A percentile compares a stretch with the other conserved stretches of the same genome.
These are phyloP conservation scores for Cataglyphis albicans DNA, from an alignment of 2,888 invertebrate genomes.

Conservation along the genomic window DNA sequence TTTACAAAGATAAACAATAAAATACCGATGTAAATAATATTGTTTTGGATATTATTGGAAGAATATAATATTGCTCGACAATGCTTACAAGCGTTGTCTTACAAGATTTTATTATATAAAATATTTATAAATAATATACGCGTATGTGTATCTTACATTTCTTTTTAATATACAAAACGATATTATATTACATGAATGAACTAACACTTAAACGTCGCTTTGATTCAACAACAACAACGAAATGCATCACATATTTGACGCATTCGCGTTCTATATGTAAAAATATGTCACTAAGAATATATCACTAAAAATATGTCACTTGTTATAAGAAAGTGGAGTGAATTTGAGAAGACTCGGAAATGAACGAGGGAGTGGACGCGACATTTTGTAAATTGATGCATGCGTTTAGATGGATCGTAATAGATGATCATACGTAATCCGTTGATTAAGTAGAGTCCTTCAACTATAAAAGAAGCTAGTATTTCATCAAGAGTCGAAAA, in stretches of 20 bases:
- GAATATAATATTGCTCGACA: not conserved
- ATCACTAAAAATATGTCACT: not conserved
- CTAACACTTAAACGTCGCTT: conserved; percentile 15
- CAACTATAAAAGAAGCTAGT: conserved; percentile 13
- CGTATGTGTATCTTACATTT: not conserved
- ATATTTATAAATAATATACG: not conserved
- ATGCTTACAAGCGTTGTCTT: not conserved
- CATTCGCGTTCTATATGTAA: conserved; percentile 25
- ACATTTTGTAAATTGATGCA: conserved; percentile 23
- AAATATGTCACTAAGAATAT: not conserved
- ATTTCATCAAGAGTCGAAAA: not conserved
- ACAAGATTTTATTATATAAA: not conserved
- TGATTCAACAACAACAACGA: not conserved
- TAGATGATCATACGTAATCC: conserved; percentile 15
- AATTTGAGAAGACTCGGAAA: conserved; percentile 4
- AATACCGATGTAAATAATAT: not conserved
- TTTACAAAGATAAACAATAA: not conserved
- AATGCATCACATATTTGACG: not conserved
- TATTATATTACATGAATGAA: conserved; percentile 23
- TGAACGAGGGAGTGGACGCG: not conserved
- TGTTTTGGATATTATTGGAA: not conserved
- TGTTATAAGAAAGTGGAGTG: not conserved
- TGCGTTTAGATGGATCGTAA: conserved; percentile 10
- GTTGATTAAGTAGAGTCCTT: conserved; percentile 9
- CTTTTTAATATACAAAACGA: conserved; percentile 4